Base-by-base conservation (phyloP, 2,888 invertebrate genomes). In the Pristionchus japonicus region DNA sequence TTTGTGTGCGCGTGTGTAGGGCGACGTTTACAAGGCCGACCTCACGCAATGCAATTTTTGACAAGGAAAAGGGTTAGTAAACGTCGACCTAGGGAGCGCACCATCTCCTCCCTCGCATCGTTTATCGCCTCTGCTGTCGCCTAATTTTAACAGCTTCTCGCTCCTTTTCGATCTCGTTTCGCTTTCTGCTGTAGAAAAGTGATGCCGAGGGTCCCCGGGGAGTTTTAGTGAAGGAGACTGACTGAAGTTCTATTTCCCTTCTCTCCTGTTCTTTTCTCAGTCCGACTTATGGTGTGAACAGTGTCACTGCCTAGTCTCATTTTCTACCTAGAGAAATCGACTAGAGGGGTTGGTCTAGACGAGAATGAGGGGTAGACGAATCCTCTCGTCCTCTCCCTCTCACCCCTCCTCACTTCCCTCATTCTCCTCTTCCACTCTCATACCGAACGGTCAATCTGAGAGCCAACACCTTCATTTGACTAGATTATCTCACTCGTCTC, bases 41-140 rank as follows among this genome's bases (percentile, higher is more conserved):
- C 40, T 40, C 74, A 37, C 74, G 74, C 74, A 40, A 13, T 40
- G 37, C 74, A 74, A 74, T 40, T 74, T 74, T 74, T n/a, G 43
- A 74, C 74, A n/a, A 23, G 31, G 40, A 15, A 15, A 40, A 4
- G 17, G 9, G 23, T 37, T 74, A 74, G 74, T 74, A 74, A 34
- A 23, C 74, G 74, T 74, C 74, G 74, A 40, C 13, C 11, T 7
- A 6, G 7, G 3, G 3, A 74, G 13, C n/a, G 34, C 74, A 74
- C 74, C 74, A 43, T 40, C 37, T 74, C 74, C 43, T 15, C 40
- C 43, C 40, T n/a, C 43, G 40, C 80, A 43, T 80, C 47, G 23
- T 80, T 40, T 37, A n/a, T 40, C 34, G 37, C 80, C 0, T 1
- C 11, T 7, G 20, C 3, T 23, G 23, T 52, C 27, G 11, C n/a